A percentile compares a stretch with the other conserved stretches of the same genome.
Conservation (phyloP, 2,113 vertebrate genomes). For the Asarcornis scutulata region DNA sequence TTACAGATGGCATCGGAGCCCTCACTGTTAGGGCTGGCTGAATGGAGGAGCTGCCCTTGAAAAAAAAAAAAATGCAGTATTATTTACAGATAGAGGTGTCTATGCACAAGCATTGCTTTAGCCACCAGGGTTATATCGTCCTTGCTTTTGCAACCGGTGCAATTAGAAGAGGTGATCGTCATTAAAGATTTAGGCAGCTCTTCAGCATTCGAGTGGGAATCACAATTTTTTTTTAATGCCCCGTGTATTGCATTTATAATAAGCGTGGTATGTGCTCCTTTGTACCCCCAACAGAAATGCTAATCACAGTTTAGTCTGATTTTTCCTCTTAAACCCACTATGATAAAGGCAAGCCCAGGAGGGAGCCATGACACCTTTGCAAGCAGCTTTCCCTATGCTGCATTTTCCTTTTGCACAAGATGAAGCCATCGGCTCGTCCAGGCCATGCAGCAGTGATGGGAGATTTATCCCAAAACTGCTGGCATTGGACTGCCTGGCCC, state of each 20-base stretch:
- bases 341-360: neutral
- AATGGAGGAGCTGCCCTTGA: rapidly evolving
- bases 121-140: neutral
- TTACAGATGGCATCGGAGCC: neutral
- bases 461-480: rapidly evolving
- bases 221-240: rapidly evolving
- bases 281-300: rapidly evolving
- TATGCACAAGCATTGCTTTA: neutral
- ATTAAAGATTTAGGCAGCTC: neutral
- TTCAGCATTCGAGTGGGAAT: neutral
- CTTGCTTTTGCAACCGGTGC: neutral
- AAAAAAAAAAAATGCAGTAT: neutral
- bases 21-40: neutral
- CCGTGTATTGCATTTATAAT: too few species aligned
- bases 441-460: neutral
- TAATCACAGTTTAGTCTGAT: neutral
- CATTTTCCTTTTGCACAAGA: neutral
- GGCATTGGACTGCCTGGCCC: too few species aligned
- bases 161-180: neutral
- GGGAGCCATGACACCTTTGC: neutral
- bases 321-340: neutral
- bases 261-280: rapidly evolving
- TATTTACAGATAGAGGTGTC: neutral
- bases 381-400: rapidly evolving
- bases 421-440: neutral